phyloP scores from a whole-genome alignment of 2,888 invertebrate species.

The Drosophila robusta region DNA sequence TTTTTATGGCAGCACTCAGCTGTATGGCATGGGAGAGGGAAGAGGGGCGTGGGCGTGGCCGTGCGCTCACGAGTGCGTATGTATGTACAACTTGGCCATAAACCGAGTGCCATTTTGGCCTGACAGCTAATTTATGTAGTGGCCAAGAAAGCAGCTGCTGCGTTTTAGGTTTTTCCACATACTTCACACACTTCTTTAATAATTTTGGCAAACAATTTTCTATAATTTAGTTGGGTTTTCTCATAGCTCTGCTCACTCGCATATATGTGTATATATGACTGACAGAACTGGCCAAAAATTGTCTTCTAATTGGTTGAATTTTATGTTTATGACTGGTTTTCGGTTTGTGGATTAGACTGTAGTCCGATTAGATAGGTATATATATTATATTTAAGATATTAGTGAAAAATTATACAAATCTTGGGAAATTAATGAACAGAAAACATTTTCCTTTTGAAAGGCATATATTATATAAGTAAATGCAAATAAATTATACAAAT shows the following conservation, averaged over 20 bases:
- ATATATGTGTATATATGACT: background rate
- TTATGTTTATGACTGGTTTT: conserved; percentile 1
- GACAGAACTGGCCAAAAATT: conserved; percentile 21
- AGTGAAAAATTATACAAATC: background rate
- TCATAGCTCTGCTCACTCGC: no score
- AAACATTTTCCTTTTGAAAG: background rate
- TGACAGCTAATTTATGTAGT: conserved; percentile 83
- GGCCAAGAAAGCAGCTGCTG: conserved; percentile 70
- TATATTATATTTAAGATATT: conserved; percentile 8
- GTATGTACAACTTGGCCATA: conserved; percentile 63
- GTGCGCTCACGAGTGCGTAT: conserved; percentile 18
- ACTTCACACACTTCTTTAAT: conserved; percentile 61
- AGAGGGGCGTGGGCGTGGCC: conserved; percentile 34
- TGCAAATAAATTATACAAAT: no score
- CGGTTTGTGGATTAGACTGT: background rate
- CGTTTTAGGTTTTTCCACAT: conserved; percentile 23
- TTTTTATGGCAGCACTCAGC: conserved; percentile 52
- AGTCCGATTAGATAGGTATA: background rate
- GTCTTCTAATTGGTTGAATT: conserved; percentile 37
- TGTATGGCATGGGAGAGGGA: background rate
- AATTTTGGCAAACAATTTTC: conserved; percentile 67
- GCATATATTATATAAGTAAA: conserved; percentile 11
- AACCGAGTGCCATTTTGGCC: conserved; percentile 66
- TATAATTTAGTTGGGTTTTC: conserved; percentile 63
- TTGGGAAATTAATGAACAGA: conserved; percentile 22